Percentiles rank a stretch among this genome's conserved stretches.
These are phyloP conservation scores for Carpatolechia fugitivella DNA, from an alignment of 2,888 invertebrate species.

Conservation along the genomic window DNA sequence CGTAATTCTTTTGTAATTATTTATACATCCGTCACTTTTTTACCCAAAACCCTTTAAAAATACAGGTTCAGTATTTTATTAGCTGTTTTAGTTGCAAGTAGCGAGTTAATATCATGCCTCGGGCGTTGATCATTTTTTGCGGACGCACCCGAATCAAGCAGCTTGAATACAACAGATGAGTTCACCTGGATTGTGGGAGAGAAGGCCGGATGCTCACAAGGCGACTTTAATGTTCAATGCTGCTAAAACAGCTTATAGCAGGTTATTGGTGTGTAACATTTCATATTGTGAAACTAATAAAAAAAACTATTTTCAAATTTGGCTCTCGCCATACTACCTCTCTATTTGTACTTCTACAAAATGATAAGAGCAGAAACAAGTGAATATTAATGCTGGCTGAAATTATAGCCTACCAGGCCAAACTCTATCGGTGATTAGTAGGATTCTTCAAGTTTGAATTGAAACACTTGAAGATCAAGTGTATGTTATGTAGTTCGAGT, in stretches of 20 bases:
- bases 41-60: neutral
- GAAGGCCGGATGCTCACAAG: neutral
- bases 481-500: no score
- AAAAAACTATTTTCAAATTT: neutral
- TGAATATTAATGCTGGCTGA: no score
- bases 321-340: no score
- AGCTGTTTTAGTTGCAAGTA: slow-evolving; percentile 48
- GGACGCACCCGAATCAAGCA: slow-evolving; percentile 72
- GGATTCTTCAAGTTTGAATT: no score
- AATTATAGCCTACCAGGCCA: no score
- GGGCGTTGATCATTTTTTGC: slow-evolving; percentile 67
- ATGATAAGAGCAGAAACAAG: no score
- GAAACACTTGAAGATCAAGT: no score
- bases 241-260: neutral
- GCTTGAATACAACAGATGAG: slow-evolving; percentile 63
- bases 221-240: neutral
- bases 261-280: neutral
- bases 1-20: neutral
- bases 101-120: slow-evolving; percentile 55
- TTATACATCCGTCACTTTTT: slow-evolving; percentile 1
- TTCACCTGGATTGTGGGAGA: neutral
- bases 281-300: no score
- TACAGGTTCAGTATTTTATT: slow-evolving; percentile 13
- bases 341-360: no score
- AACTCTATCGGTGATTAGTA: no score